Evolutionary conservation across 2,113 vertebrate species (phyloP).

Genomic region (Zosterops pallidus): DNA sequence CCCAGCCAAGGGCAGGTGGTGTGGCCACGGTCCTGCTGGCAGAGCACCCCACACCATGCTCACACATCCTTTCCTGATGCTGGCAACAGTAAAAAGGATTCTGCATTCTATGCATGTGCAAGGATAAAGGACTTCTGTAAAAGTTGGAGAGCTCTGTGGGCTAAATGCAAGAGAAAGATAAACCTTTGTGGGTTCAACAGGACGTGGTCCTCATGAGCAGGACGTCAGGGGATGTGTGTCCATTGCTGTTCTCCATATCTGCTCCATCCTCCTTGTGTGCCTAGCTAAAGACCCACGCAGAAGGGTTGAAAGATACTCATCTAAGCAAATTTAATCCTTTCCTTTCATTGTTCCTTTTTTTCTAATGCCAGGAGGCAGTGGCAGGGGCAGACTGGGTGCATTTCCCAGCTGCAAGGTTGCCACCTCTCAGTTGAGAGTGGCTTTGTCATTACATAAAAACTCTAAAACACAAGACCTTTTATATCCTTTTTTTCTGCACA

Average conservation of each 20-base stretch:
- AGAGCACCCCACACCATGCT: rapidly evolving
- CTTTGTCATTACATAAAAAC: constrained; percentile 22
- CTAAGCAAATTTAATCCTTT: background rate
- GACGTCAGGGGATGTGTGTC: rapidly evolving
- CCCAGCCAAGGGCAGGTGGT: background rate
- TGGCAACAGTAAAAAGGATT: background rate
- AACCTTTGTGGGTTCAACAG: background rate
- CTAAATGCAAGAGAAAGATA: background rate
- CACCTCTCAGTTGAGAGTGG: constrained; percentile 14
- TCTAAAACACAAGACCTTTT: background rate
- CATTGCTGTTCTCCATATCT: rapidly evolving
- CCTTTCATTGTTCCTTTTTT: background rate
- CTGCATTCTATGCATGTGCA: background rate
- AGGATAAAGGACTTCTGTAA: background rate
- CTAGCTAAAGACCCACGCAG: background rate
- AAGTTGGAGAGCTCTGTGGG: background rate
- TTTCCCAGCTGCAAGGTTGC: constrained; percentile 52
- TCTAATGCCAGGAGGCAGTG: constrained; percentile 21
- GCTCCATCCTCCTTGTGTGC: rapidly evolving
- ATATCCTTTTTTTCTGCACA: background rate
- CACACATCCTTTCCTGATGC: background rate
- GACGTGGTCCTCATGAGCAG: rapidly evolving
- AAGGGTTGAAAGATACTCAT: constrained; percentile 29
- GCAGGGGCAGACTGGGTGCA: background rate
- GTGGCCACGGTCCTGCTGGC: rapidly evolving